A percentile compares a stretch with the other conserved stretches of the same genome.
Conservation (phyloP, 2,888 invertebrate species). For the Rhagophthalmus giganteus region DNA sequence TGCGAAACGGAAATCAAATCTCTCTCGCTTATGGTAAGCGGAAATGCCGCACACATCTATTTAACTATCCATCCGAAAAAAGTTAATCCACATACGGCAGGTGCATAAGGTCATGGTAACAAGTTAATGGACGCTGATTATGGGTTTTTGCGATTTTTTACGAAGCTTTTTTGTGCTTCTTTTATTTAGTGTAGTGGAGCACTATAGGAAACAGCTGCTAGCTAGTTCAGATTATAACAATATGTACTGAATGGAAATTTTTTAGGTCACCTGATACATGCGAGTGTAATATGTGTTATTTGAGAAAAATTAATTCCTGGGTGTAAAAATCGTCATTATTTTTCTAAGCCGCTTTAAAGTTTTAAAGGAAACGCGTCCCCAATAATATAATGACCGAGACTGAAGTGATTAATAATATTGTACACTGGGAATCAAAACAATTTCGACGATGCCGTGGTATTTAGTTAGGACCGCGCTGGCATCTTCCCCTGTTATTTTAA, state of each 20-base stretch:
- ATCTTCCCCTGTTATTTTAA: no score
- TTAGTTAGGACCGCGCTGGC: no score
- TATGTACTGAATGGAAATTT: constrained; percentile 17
- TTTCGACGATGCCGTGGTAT: no score
- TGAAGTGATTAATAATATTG: neutral
- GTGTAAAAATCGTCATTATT: neutral
- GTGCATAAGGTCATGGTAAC: constrained; percentile 28
- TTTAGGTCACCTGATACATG: constrained; percentile 20
- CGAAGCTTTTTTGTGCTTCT: constrained; percentile 14
- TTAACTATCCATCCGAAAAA: constrained; percentile 22
- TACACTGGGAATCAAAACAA: no score
- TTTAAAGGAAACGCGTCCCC: no score
- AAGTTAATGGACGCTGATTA: constrained; percentile 24
- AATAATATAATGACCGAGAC: neutral
- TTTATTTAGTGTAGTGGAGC: constrained; percentile 23
- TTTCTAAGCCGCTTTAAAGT: neutral
- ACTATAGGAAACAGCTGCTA: constrained; percentile 20
- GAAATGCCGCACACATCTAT: constrained; percentile 31
- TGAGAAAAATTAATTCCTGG: neutral
- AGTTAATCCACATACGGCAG: constrained; percentile 26
- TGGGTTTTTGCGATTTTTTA: constrained; percentile 26
- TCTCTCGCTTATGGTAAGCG: constrained; percentile 26
- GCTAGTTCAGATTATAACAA: constrained; percentile 13
- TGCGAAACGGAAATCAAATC: constrained; percentile 33
- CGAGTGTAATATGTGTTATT: neutral